Evolutionary conservation across 2,888 invertebrate species (phyloP), one percentile per base, ranked within the genome.

Genomic region (Orthosia cruda): DNA sequence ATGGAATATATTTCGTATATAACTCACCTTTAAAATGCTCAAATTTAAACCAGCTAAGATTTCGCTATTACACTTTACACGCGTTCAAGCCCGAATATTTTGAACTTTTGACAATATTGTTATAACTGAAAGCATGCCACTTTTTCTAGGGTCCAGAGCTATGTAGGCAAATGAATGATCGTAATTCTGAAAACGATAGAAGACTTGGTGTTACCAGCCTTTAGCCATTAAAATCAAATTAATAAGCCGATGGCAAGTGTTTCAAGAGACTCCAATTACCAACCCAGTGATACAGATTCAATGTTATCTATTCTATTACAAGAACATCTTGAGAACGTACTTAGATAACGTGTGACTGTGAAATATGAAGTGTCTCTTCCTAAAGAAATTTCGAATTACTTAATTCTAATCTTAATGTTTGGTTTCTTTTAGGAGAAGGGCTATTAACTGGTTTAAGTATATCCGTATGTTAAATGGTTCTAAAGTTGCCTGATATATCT

Each of bases 351-450:
- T 80, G 84, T 63, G 55, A 81, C 80, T 80, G 84, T 63, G 55
- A 81, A 84, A 15, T 49, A 18, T 67, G 13, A 66, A 87, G 85
- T 73, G 85, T 67, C n/a, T 26, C 50, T 59, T 59, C 11, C 4
- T 23, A 72, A 75, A 67, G 71, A 49, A 23, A 66, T 78, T 78
- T 18, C 12, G 26, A 52, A 71, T 76, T 58, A 78, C 78, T 87
- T 87, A 54, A 57, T 66, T 15, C 3, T 57, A 71, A 85, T 85
- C 87, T 87, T 74, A 85, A 85, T 81, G 75, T 52, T 62, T 5
- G 11, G 47, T 67, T 74, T 70, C 61, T 66, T 66, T 80, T 78
- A 71, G 20, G 32, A 11, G 40, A n/a, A 32, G 20, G 3, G 20
- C 63, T 79, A 26, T 67, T 55, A 54, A 57, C 26, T 45, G 23